A percentile compares a stretch with the other conserved stretches of the same genome.
phyloP scores from a whole-genome alignment of 2,113 vertebrate species.

The Struthio camelus region DNA sequence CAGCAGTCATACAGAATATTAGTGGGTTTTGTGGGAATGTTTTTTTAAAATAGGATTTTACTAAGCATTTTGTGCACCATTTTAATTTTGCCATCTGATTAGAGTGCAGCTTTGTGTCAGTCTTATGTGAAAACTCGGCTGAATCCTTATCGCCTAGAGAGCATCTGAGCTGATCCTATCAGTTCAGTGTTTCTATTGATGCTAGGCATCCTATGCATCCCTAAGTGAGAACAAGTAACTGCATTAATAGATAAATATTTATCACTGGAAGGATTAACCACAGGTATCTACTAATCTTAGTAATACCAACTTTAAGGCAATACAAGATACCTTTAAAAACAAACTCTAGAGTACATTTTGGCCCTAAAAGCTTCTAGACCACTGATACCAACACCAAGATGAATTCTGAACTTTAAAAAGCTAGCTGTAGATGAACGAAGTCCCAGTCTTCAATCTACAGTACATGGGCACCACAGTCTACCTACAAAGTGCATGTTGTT shows the following conservation, averaged over 20 bases:
- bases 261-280: neutral
- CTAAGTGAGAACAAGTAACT: neutral
- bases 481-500: neutral
- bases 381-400: neutral
- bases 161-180: neutral
- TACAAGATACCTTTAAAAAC: neutral
- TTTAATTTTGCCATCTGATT: conserved; percentile 24
- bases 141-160: neutral
- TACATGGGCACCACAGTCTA: neutral
- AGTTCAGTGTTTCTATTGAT: neutral
- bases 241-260: conserved; percentile 5
- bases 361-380: neutral
- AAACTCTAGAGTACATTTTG: neutral
- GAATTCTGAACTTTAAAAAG: neutral
- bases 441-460: neutral
- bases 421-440: neutral
- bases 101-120: neutral
- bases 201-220: neutral
- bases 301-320: conserved; percentile 8
- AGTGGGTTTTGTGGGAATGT: neutral
- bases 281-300: neutral
- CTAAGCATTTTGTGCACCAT: neutral
- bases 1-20: neutral
- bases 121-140: neutral
- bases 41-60: neutral